phyloP scores from a whole-genome alignment of 2,797 vertebrate species.

The Sebastes kiyomatsui region DNA sequence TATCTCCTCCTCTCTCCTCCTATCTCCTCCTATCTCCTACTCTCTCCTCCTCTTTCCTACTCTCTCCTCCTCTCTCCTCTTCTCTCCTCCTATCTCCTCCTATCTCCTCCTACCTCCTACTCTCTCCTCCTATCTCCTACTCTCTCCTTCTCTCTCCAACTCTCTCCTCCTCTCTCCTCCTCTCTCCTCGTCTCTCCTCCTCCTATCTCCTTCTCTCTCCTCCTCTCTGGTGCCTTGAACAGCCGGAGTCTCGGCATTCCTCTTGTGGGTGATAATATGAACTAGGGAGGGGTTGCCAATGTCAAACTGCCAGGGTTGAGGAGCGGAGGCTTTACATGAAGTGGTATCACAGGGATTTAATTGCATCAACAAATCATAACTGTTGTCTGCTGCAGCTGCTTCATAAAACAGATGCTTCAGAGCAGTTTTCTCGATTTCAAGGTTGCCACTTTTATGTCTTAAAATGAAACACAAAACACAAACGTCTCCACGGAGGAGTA shows the following conservation, averaged over 20 bases:
- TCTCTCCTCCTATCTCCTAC: no score
- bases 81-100: no score
- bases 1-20: no score
- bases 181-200: not conserved
- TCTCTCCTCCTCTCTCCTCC: not conserved
- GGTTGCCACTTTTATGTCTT: not conserved
- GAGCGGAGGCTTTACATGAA: conserved; percentile 35
- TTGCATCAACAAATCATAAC: conserved; percentile 40
- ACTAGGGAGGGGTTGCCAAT: conserved; percentile 54
- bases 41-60: not conserved
- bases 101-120: no score
- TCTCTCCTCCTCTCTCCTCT: no score
- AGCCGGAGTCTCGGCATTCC: conserved; percentile 79
- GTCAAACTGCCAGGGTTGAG: conserved; percentile 32
- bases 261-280: conserved; percentile 80
- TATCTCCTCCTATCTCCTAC: not conserved
- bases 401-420: conserved; percentile 3
- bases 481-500: not conserved
- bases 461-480: not conserved
- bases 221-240: conserved; percentile 48
- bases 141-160: rapidly evolving
- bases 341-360: conserved; percentile 32
- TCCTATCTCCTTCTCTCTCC: not conserved
- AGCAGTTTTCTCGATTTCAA: conserved; percentile 5
- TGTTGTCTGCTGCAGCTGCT: conserved; percentile 35